phyloP scores from a whole-genome alignment of 2,797 vertebrate genomes.

The Cossypha dichroa region DNA sequence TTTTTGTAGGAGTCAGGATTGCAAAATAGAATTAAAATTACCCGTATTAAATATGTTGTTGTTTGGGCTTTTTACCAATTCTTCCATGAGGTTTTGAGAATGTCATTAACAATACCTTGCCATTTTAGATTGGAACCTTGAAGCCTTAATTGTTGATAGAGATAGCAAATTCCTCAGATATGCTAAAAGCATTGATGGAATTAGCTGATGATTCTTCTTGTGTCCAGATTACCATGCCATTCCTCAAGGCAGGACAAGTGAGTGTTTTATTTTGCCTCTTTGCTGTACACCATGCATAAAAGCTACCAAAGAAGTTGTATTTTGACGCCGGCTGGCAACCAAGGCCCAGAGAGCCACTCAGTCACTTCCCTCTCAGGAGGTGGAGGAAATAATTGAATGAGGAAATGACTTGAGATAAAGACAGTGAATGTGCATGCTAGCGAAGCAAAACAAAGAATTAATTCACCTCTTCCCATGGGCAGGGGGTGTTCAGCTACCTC shows the following conservation, averaged over 20 bases:
- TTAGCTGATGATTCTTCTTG: background rate
- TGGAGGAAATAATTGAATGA: background rate
- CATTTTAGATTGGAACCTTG: background rate
- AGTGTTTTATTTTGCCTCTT: background rate
- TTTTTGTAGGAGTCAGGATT: background rate
- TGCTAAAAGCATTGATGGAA: background rate
- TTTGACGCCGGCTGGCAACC: rapidly evolving
- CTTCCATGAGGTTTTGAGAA: background rate
- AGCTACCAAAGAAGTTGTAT: background rate
- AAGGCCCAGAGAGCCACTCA: background rate
- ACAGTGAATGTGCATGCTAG: background rate
- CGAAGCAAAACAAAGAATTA: background rate
- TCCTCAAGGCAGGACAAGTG: background rate
- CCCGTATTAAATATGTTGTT: background rate
- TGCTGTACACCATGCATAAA: background rate
- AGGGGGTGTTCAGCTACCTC: background rate
- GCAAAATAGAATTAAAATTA: background rate
- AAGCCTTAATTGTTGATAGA: background rate
- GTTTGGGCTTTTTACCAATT: background rate
- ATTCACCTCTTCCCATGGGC: background rate
- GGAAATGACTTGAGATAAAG: background rate
- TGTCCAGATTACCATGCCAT: background rate
- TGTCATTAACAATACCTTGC: background rate
- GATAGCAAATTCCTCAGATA: background rate
- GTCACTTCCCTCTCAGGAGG: background rate